Evolutionary conservation across 2,888 invertebrate genomes (phyloP), one percentile per base, ranked within the genome.

Genomic region (Tipula helvola): DNA sequence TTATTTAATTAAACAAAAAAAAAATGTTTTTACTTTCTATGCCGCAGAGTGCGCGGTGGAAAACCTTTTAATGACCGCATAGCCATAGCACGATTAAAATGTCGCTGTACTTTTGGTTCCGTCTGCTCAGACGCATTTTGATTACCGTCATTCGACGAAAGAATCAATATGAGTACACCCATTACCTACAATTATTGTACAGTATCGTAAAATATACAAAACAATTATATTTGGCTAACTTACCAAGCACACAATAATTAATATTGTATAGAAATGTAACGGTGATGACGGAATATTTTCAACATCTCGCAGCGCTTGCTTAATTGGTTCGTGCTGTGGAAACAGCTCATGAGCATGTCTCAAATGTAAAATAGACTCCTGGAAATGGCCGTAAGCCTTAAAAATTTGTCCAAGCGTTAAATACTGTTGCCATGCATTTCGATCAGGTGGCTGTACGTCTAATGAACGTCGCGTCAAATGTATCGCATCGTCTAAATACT

Each of bases 331-430:
- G 91, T 97, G 96, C 89, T 96, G 96, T 83, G 97, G 97, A 91
- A 96, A 95, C 87, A 97, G 91, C 90, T 97, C 96, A 86, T 97
- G 92, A 39, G 97, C 95, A 90, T 96, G 96, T 88, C 95, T 93
- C 88, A 97, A 93, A 91, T 97, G 97, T 88, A 96, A 93, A 57
- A 95, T 94, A 57, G 97, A 97, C 91, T 97, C 97, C 92, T 96
- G 95, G 92, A 96, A 96, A 90, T 97, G 97, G 89, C 97, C 97
- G 90, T 97, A 97, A 0, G 97, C 96, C 92, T 97, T 97, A 90
- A 97, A 96, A 91, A 97, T 97, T 92, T 97, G 97, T 5, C 97
- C 97, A 87, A 97, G 93, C 5, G 97, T 97, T 90, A 97, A 96
- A 92, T 97, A 97, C 91, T 97, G 97, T 90, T 96, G 96, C 97